Evolutionary conservation across 2,113 vertebrate species (phyloP), one percentile per base, ranked within the genome.

Genomic region (Heterochromis multidens): DNA sequence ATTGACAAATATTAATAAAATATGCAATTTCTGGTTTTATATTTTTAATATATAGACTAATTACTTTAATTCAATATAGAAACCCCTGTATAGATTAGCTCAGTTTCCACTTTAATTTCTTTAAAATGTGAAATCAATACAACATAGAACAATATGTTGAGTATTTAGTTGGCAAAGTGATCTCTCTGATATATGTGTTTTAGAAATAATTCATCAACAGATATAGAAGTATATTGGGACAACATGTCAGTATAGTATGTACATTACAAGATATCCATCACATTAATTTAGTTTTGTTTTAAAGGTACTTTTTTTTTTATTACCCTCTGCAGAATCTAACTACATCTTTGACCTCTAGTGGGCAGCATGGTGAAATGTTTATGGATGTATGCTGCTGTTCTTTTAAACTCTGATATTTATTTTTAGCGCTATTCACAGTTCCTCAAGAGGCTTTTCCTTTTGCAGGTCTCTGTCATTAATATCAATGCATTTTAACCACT

Each of bases 1-100:
- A 89, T 88, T 85, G 80, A 90, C 89, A 91, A 93, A 92, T 94
- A 92, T 88, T 90, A 90, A 89, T 88, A 92, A 94, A 93, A 94
- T 94, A 93, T 92, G 85, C 81, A 63, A 83, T 93, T 93, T 92
- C 46, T 54, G 19, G 3, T 54, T 74, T 74, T 74, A 54, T 6
- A 61, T 92, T 84, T 90, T 91, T 85, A 94, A 91, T 90, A 93
- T 91, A 80, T 54, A 74, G 76, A 91, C 81, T 92, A 81, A 79
- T 87, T 82, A 83, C 84, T 93, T 91, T 79, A 83, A 91, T 89
- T 87, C 8, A 33, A 14, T 74, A 74, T 74, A 74, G 70, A 91
- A 74, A 87, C 9, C 61, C 58, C 5, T 60, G 21, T 85, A 16
- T 83, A 83, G 49, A 81, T 84, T 5, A 78, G 27, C 13, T 77